These are phyloP conservation scores for Hipposideros armiger DNA, from an alignment of 2,113 vertebrate genomes.

Conservation along the genomic window DNA sequence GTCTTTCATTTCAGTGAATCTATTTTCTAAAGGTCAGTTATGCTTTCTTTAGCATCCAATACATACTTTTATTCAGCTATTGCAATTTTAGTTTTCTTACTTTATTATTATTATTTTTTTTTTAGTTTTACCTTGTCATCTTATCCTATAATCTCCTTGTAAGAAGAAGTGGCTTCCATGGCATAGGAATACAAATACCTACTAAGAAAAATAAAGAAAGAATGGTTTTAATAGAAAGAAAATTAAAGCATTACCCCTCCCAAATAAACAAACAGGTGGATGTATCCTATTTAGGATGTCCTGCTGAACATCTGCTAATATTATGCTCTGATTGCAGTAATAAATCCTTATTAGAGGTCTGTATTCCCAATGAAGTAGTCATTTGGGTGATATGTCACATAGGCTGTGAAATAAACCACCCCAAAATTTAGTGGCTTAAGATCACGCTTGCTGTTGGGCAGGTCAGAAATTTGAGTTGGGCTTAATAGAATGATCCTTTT, in stretches of 20 bases:
- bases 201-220: background rate
- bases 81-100: conserved; percentile 23
- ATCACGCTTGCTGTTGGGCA: background rate
- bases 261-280: background rate
- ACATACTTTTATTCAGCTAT: conserved; percentile 12
- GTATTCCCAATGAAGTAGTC: background rate
- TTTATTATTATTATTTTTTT: background rate
- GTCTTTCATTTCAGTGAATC: background rate
- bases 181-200: background rate
- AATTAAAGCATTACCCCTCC: background rate
- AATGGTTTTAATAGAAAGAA: background rate
- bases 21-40: conserved; percentile 51
- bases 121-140: background rate
- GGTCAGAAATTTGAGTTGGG: background rate
- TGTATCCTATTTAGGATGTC: background rate
- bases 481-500: background rate
- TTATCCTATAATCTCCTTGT: background rate
- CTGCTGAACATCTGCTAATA: background rate
- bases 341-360: background rate
- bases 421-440: background rate
- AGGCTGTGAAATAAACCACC: background rate
- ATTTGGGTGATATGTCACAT: background rate
- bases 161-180: background rate
- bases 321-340: background rate
- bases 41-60: conserved; percentile 43